Evolutionary conservation across 2,113 vertebrate species (phyloP).

Genomic region (Dasyornis broadbenti): DNA sequence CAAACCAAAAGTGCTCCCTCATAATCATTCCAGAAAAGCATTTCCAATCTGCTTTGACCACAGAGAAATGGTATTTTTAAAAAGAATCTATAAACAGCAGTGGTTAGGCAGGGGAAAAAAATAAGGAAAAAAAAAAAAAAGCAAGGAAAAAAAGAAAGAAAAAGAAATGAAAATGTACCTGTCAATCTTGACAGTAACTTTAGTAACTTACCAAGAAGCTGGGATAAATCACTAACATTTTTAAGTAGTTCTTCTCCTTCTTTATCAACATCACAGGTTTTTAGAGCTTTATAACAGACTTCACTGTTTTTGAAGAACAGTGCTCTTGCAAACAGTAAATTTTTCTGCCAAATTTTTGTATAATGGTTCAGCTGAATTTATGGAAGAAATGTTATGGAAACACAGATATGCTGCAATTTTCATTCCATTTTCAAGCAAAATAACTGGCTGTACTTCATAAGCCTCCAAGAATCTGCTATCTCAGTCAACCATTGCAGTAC

Average conservation of each 20-base stretch:
- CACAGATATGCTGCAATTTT: background rate
- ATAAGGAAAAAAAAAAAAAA: no score
- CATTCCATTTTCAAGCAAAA: background rate
- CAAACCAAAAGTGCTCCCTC: background rate
- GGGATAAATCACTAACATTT: constrained; percentile 32
- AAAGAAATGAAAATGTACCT: background rate
- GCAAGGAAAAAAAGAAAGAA: no score
- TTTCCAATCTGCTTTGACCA: background rate
- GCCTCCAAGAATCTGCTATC: background rate
- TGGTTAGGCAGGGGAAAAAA: background rate
- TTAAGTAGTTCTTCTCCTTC: background rate
- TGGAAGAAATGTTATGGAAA: background rate
- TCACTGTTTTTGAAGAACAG: background rate
- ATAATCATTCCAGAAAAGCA: background rate
- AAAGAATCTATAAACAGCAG: background rate
- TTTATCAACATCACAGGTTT: background rate
- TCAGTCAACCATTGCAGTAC: background rate
- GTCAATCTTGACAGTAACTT: background rate
- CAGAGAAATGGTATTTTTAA: background rate
- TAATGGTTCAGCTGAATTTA: background rate
- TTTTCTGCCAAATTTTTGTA: background rate
- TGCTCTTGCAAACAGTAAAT: background rate
- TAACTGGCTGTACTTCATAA: background rate
- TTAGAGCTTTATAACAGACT: background rate
- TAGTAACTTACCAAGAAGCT: background rate